Evolutionary conservation across 2,888 invertebrate genomes (phyloP).

Genomic region (Cacoxenus indagator): DNA sequence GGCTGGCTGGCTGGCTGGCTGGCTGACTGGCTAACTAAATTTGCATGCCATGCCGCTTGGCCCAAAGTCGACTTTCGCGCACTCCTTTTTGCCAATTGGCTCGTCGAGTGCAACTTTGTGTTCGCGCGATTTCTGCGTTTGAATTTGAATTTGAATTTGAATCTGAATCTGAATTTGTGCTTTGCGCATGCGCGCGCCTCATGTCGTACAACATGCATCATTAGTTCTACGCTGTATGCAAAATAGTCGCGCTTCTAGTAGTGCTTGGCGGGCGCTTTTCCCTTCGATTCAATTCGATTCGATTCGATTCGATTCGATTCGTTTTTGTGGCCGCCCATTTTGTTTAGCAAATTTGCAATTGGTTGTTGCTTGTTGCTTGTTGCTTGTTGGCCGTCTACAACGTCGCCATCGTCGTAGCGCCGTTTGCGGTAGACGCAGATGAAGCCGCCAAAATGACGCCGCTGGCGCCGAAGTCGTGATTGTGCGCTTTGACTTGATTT

Average conservation of each 20-base stretch:
- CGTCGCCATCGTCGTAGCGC: constrained; percentile 2
- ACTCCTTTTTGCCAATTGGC: constrained; percentile 23
- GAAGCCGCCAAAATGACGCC: constrained; percentile 40
- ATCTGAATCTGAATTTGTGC: neutral
- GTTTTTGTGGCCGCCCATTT: constrained; percentile 53
- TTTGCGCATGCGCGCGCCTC: constrained; percentile 3
- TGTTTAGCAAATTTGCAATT: constrained; percentile 62
- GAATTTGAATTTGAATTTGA: too few species aligned
- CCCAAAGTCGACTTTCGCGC: constrained; percentile 28
- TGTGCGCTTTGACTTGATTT: neutral
- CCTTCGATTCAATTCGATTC: neutral
- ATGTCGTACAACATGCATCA: constrained; percentile 20
- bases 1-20: neutral
- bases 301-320: neutral
- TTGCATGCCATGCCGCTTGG: neutral
- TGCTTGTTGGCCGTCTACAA: constrained; percentile 20
- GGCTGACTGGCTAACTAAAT: neutral
- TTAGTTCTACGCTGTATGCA: constrained; percentile 13
- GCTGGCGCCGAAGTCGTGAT: constrained; percentile 23
- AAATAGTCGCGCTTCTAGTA: neutral
- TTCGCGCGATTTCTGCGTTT: too few species aligned
- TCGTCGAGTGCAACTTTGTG: too few species aligned
- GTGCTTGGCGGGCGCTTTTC: neutral
- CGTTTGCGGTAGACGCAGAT: neutral
- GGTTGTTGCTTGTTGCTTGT: constrained; percentile 36